Base-by-base conservation (phyloP, 1,140 invertebrate species). In the Heterodera schachtii region DNA sequence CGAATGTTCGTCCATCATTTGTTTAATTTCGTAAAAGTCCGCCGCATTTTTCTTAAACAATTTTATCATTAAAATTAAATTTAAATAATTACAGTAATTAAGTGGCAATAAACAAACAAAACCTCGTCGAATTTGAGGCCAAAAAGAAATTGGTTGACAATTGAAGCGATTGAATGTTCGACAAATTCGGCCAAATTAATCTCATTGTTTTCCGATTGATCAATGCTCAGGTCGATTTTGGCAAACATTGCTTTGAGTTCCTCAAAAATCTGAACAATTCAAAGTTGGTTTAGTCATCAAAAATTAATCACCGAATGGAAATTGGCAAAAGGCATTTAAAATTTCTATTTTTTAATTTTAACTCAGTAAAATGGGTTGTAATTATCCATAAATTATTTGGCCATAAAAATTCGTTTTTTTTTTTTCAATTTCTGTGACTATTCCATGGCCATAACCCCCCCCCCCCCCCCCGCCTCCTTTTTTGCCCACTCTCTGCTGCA, bases 401-500 rank as follows among this genome's bases (percentile, higher is more conserved):
- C 31, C 31, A 31, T 52, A 52, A 6, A n/a, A n/a, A n/a, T n/a
- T n/a, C n/a, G n/a, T n/a, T n/a, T n/a, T n/a, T n/a, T n/a, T n/a
- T n/a, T n/a, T n/a, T n/a, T n/a, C n/a, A n/a, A n/a, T n/a, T n/a
- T n/a, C n/a, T n/a, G n/a, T n/a, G n/a, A n/a, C n/a, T n/a, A n/a
- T n/a, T n/a, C n/a, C n/a, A n/a, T n/a, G n/a, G n/a, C n/a, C n/a
- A n/a, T n/a, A n/a, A n/a, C n/a, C n/a, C n/a, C n/a, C 52, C 52
- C 3, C 7, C 52, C 52, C 52, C 52, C 49, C 52, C 52, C 52
- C 44, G n/a, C n/a, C n/a, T 77, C 57, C 16, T 60, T 41, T 44
- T 69, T n/a, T 21, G 67, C 70, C 57, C 41, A 96, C 94, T 46
- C 93, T 92, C 75, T 91, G 89, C 90, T 95, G 93, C 86, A 96